Base-by-base conservation (phyloP, 2,797 vertebrate species). In the Hippoglossus hippoglossus region DNA sequence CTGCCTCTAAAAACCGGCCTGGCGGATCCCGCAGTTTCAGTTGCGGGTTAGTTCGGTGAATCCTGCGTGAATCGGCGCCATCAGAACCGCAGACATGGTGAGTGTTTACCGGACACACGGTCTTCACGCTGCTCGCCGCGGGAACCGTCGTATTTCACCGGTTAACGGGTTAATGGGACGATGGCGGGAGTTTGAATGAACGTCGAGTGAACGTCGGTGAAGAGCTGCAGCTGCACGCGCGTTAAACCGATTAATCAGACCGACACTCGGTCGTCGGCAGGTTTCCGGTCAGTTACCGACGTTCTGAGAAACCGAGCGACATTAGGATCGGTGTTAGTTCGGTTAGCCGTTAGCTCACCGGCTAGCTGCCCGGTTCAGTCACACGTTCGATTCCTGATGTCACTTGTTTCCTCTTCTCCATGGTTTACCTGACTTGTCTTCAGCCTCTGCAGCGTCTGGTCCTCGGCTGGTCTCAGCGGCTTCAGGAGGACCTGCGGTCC, bases 71-170 rank as follows among this genome's bases (percentile, higher is more conserved):
- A 94, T 95, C 94, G 91, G 92, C 89, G 76, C 88, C 94, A 95
- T 95, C 94, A 78, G 73, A 93, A 87, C 89, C 85, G 92, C 89
- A 92, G 64, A 41, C 88, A 95, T 95, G 95, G 95, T 95, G 71
- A 95, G 94, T 87, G 0, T 59, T 12, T 1, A 0, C n/a, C 19
- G 3, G 49, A 0, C 0, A 0, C 0, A 1, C 0, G 2, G 53
- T 4, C 5, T 0, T 1, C 0, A 0, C 0, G 0, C 5, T 7
- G 0, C 1, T 4, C 11, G 24, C 0, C 0, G 0, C 10, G 0
- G 0, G 0, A 0, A 2, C 0, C 0, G 0, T 0, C 1, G 1
- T 4, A 83, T 88, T 65, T 71, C 0, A 13, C 2, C 0, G 19
- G 5, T 73, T 56, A 5, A 3, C 3, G 2, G 3, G 24, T 55